These are phyloP conservation scores for Platyscapa corneri DNA, from an alignment of 1,140 invertebrate species.

Conservation along the genomic window DNA sequence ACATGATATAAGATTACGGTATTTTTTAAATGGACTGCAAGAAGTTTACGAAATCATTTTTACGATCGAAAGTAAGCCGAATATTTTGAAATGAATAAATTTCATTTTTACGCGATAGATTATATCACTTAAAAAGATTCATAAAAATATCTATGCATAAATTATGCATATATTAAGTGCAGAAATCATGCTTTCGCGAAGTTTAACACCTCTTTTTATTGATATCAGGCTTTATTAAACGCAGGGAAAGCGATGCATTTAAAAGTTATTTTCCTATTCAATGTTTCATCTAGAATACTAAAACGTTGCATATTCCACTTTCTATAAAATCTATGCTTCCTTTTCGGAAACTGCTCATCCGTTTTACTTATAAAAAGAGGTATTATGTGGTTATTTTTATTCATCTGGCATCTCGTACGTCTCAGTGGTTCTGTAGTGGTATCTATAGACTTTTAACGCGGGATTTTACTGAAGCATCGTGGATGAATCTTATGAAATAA, in stretches of 20 bases:
- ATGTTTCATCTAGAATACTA: not conserved
- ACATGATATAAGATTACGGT: not conserved
- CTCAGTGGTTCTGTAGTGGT: not conserved
- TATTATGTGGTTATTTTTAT: constrained; percentile 36
- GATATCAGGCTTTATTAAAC: too few species aligned
- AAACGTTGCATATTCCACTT: not conserved
- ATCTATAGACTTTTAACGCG: not conserved
- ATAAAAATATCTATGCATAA: too few species aligned
- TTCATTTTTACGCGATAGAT: not conserved
- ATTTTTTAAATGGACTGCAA: not conserved
- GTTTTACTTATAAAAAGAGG: constrained; percentile 27
- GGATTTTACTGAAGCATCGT: not conserved
- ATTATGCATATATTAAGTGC: too few species aligned
- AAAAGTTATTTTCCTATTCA: not conserved
- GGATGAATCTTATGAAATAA: constrained; percentile 23
- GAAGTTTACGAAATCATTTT: not conserved
- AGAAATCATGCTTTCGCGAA: too few species aligned
- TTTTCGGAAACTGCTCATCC: not conserved
- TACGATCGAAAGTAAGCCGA: not conserved
- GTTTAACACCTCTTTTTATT: too few species aligned
- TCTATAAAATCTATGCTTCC: not conserved
- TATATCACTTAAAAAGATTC: not conserved
- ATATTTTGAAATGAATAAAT: not conserved
- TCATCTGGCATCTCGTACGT: not conserved
- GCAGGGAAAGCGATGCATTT: not conserved